Evolutionary conservation across 1,140 invertebrate species (phyloP), one percentile per base, ranked within the genome.

Genomic region (Bombus fervidus): DNA sequence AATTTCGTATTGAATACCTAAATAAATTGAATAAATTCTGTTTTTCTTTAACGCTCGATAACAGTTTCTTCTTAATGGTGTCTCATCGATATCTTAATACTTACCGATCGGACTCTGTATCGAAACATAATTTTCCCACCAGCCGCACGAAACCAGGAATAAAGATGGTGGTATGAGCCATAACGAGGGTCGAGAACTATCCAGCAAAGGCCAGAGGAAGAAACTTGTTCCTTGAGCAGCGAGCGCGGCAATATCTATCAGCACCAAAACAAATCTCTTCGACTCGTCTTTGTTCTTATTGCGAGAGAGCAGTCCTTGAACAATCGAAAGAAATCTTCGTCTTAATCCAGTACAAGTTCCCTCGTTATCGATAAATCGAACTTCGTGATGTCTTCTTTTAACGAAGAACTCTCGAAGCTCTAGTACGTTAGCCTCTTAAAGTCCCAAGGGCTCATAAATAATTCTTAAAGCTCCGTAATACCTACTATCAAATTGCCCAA

Each of bases 101-200:
- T 77, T 59, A 96, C 97, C 96, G 83, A 98, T 96, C 1, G 97
- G 97, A 87, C 98, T 98, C 80, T 97, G 96, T 87, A 96, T 96
- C 43, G 98, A 98, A 0, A 98, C 98, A 92, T 98, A 99, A 95
- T 99, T 99, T 95, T 99, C 99, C 99, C 99, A 99, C 98, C 98
- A 99, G 41, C 98, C 97, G 47, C 98, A 96, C 6, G 98, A 99
- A 66, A 98, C 97, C 68, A 98, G 96, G 62, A 99, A 94, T 13
- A 98, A 96, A 1, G 98, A 96, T 0, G 98, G 94, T 1, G 98
- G 98, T 79, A 99, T 97, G 13, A 98, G 95, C 98, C 98, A 99
- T 39, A 98, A 92, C 79, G 96, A 96, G 1, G 96, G 96, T 73
- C 94, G 95, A 43, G 96, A 96, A 72, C 96, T 96, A 91, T 97